Percentiles rank a stretch among this genome's conserved stretches.
phyloP scores from a whole-genome alignment of 2,797 vertebrate genomes.

The Hyperoplus lanceolatus region DNA sequence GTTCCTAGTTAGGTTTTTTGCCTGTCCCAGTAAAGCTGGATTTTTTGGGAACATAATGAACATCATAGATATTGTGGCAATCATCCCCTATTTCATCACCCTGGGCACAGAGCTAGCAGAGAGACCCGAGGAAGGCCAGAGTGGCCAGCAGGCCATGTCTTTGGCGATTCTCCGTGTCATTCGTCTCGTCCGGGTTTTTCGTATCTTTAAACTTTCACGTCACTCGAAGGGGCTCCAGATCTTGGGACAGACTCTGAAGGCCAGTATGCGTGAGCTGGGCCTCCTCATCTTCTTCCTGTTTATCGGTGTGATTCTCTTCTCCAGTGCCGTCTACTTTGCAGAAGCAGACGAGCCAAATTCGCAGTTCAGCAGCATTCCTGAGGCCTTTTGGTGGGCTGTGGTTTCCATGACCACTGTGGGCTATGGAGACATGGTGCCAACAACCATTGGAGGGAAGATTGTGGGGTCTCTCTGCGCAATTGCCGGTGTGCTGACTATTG shows the following conservation, averaged over 20 bases:
- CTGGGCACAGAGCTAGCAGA: conserved; percentile 96
- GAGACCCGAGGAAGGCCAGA: conserved; percentile 93
- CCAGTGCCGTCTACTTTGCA: conserved; percentile 98
- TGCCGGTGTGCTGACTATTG: conserved; percentile 96
- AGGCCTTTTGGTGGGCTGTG: conserved; percentile 99
- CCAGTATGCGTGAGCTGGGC: conserved; percentile 96
- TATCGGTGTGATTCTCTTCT: conserved; percentile 99
- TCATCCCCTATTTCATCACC: conserved; percentile 99
- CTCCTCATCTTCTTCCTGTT: conserved; percentile 98
- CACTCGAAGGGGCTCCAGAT: conserved; percentile 98
- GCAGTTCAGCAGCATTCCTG: conserved; percentile 96
- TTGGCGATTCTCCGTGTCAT: conserved; percentile 97
- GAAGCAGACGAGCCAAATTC: conserved; percentile 95
- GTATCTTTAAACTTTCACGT: conserved; percentile 98
- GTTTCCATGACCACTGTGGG: conserved; percentile 99
- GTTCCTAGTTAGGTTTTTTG: conserved; percentile 97
- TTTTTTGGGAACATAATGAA: conserved; percentile 99
- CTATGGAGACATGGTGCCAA: conserved; percentile 98
- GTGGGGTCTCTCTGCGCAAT: conserved; percentile 98
- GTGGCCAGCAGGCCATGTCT: conserved; percentile 98
- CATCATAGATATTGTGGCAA: conserved; percentile 99
- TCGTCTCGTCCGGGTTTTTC: conserved; percentile 95
- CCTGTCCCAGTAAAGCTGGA: conserved; percentile 97
- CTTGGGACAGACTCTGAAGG: conserved; percentile 96
- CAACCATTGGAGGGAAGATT: conserved; percentile 98